Percentiles rank a stretch among this genome's conserved stretches.
Evolutionary conservation across 2,113 vertebrate genomes (phyloP).

Genomic region (Ictalurus punctatus): DNA sequence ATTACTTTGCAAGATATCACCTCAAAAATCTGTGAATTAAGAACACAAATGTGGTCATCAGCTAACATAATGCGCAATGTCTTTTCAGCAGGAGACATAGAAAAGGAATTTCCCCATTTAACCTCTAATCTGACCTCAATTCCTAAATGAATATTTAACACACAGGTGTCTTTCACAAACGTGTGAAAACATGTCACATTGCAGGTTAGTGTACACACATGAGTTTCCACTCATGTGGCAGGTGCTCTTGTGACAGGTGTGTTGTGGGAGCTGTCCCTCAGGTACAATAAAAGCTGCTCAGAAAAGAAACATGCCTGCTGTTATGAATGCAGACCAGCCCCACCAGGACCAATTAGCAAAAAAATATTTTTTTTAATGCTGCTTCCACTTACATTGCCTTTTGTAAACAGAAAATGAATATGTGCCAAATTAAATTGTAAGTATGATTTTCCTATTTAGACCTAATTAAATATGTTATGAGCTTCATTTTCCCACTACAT

Average conservation of each 20-base stretch:
- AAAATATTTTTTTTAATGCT: no score
- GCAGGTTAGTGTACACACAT: conserved; percentile 35
- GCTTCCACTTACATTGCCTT: neutral
- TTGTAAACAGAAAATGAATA: conserved; percentile 30
- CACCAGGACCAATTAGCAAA: conserved; percentile 59
- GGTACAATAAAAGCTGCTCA: conserved; percentile 56
- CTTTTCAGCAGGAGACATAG: neutral
- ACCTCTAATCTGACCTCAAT: neutral
- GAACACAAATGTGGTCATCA: neutral
- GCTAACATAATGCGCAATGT: neutral
- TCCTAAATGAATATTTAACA: conserved; percentile 15
- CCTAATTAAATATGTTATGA: conserved; percentile 14
- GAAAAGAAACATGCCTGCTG: conserved; percentile 59
- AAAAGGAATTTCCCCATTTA: conserved; percentile 35
- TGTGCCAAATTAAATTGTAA: neutral
- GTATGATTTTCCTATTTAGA: neutral
- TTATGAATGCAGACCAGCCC: conserved; percentile 52
- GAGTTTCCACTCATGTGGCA: conserved; percentile 44
- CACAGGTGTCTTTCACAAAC: conserved; percentile 35
- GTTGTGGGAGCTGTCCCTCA: conserved; percentile 55
- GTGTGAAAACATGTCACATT: conserved; percentile 50
- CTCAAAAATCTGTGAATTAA: conserved; percentile 65
- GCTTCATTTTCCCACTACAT: neutral
- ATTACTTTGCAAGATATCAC: conserved; percentile 68
- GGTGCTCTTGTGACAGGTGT: conserved; percentile 50